Base-by-base conservation (phyloP, 2,113 vertebrate genomes). In the Sinocyclocheilus anophthalmus region DNA sequence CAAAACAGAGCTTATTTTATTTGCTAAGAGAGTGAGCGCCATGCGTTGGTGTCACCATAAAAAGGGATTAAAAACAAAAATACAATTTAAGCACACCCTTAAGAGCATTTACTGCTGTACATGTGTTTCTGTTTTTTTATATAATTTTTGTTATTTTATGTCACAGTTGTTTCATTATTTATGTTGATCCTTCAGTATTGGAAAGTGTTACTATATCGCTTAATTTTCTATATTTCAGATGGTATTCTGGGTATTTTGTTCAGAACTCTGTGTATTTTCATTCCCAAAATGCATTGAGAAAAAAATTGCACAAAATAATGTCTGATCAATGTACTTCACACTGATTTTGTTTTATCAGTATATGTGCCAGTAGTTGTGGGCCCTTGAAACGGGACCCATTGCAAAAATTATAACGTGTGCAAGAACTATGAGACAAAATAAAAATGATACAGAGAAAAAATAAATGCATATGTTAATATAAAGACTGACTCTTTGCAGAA, bases 381-480 rank as follows among this genome's bases (percentile, higher is more conserved):
- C 90, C 88, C 82, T 26, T 90, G 88, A 91, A 92, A 90, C 90
- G 59, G 89, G 84, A 90, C 90, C 87, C 61, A 50, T 26, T 33
- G 53, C 45, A 81, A 76, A 78, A 63, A 67, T 1, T 89, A 86
- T 88, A 91, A 90, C 85, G 88, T 92, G 92, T 93, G 88, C 91
- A 93, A 92, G 89, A 91, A 89, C 89, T 83, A 91, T 53, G 73
- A 89, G 89, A 91, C 91, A 91, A 86, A 91, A 90, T 76, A 90
- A 80, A 91, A 87, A 55, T 86, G 84, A 88, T 90, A 93, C 87
- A 83, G 80, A 93, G 88, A 33, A 92, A 91, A 84, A 94, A 93
- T 91, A 91, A 93, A 94, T n/a, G 92, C 90, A 93, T 93, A 93
- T 93, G 94, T 94, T 94, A 92, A 90, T 94, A 92, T 90, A 84